Percentiles rank a stretch among this genome's conserved stretches.
phyloP scores from a whole-genome alignment of 2,113 vertebrate genomes.

The pig (Sus scrofa) region DNA sequence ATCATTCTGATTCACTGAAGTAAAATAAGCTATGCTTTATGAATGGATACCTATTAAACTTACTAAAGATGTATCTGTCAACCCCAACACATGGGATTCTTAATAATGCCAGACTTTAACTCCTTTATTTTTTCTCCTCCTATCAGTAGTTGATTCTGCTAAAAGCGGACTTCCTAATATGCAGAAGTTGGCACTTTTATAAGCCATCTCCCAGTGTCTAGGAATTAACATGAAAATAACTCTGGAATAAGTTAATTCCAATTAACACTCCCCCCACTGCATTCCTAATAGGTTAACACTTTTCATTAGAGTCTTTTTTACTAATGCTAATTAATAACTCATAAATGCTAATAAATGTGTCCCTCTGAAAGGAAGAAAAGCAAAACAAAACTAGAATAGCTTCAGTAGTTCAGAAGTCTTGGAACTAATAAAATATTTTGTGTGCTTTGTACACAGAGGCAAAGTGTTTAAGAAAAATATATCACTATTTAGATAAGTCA shows the following conservation, averaged over 20 bases:
- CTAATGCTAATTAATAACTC: conserved; percentile 37
- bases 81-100: background rate
- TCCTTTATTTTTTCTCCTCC: background rate
- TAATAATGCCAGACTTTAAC: background rate
- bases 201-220: background rate
- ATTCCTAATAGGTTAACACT: conserved; percentile 50
- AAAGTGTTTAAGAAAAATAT: background rate
- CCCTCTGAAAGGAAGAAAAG: background rate
- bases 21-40: conserved; percentile 41
- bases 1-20: conserved; percentile 61
- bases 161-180: background rate
- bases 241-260: conserved; percentile 42
- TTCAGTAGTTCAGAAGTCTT: background rate
- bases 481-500: background rate
- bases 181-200: background rate
- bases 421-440: background rate
- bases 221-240: background rate
- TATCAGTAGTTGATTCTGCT: background rate
- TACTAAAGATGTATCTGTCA: background rate
- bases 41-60: conserved; percentile 54
- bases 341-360: conserved; percentile 44
- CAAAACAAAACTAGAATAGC: background rate
- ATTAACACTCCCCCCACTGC: background rate
- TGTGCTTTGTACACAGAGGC: background rate
- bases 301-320: conserved; percentile 54